Evolutionary conservation across 2,113 vertebrate genomes (phyloP).

Genomic region (Nothocercus nigrocapillus): DNA sequence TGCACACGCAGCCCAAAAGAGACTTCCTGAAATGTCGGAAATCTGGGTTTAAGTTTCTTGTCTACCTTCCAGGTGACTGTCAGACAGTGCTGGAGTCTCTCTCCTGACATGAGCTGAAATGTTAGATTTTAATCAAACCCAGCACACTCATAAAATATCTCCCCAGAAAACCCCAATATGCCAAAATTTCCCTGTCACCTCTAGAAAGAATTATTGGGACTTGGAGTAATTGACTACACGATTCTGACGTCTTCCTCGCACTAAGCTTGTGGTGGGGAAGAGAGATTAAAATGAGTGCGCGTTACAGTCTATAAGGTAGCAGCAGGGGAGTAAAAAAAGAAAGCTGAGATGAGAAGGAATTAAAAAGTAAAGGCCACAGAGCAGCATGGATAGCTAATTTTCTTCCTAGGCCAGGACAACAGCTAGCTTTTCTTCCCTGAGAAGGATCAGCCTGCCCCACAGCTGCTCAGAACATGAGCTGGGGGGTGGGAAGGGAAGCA

Average conservation of each 20-base stretch:
- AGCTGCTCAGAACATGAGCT: slow-evolving; percentile 27
- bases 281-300: background rate
- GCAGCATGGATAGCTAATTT: background rate
- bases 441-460: background rate
- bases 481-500: slow-evolving; percentile 20
- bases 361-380: background rate
- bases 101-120: background rate
- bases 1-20: background rate
- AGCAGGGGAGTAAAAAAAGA: background rate
- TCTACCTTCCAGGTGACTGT: background rate
- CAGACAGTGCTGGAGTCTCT: background rate
- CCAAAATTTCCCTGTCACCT: background rate
- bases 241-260: background rate
- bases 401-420: background rate
- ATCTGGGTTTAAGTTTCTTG: background rate
- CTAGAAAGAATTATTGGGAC: background rate
- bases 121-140: background rate
- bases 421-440: background rate
- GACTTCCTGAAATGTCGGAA: background rate
- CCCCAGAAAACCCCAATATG: background rate
- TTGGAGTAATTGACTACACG: background rate
- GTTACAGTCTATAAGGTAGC: background rate
- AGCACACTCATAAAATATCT: background rate
- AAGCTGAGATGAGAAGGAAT: background rate
- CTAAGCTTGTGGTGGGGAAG: background rate